Conservation (phyloP, 2,888 invertebrate genomes). For the Drymonia ruficornis region DNA sequence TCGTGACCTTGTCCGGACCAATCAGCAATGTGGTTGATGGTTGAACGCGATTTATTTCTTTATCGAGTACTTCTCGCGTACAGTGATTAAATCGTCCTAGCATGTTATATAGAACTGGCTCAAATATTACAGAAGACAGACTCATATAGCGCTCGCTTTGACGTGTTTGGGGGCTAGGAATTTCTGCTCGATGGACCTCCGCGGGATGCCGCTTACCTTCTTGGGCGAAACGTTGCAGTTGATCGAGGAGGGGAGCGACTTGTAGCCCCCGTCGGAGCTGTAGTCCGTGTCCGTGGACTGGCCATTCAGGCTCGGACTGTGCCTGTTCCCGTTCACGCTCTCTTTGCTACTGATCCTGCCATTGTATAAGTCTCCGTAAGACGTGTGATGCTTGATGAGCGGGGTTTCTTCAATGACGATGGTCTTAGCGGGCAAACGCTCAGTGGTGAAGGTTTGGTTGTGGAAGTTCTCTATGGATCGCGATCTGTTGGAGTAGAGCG, state of each 20-base stretch:
- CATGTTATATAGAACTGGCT: slow-evolving; percentile 42
- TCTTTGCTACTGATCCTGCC: slow-evolving; percentile 75
- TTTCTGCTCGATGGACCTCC: slow-evolving; percentile 77
- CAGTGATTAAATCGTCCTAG: no score
- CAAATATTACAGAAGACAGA: slow-evolving; percentile 26
- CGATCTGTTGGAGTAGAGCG: slow-evolving; percentile 68
- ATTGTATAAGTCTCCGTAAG: slow-evolving; percentile 76
- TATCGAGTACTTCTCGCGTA: no score
- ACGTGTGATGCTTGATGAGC: slow-evolving; percentile 74
- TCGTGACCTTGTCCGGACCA: no score
- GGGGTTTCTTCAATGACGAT: slow-evolving; percentile 66
- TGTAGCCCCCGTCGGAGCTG: slow-evolving; percentile 81
- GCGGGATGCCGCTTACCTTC: slow-evolving; percentile 78
- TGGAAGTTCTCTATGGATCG: slow-evolving; percentile 82
- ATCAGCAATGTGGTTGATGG: no score
- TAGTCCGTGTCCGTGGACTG: slow-evolving; percentile 82
- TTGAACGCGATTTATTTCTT: no score
- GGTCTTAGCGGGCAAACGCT: slow-evolving; percentile 54
- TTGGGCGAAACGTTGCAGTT: slow-evolving; percentile 73
- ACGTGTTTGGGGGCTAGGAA: slow-evolving; percentile 74
- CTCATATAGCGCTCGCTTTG: slow-evolving; percentile 75
- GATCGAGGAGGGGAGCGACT: slow-evolving; percentile 80
- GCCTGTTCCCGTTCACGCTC: slow-evolving; percentile 71
- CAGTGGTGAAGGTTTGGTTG: slow-evolving; percentile 59
- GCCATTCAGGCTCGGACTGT: slow-evolving; percentile 72